Base-by-base conservation (phyloP, 2,888 invertebrate genomes). In the Lithophane semibrunnea region DNA sequence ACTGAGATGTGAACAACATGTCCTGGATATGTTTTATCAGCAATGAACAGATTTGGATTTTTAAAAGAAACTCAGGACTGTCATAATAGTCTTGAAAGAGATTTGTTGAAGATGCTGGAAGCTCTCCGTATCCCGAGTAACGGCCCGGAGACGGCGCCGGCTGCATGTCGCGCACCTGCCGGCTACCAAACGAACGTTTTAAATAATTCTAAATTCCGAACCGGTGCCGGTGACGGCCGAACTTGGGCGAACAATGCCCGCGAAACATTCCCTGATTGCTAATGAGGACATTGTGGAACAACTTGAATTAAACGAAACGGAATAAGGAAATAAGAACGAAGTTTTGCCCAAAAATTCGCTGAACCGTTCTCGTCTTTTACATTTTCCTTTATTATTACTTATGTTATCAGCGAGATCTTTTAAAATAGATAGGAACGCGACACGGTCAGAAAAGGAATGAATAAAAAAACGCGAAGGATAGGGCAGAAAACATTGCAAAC, bases 201-300 rank as follows among this genome's bases (percentile, higher is more conserved):
- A 93, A 94, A 94, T 93, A 92, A 94, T 95, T 94, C 93, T 91
- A 94, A 94, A 94, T 94, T 93, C 92, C 89, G 88, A 93, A 94
- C 93, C 93, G 91, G 92, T 94, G 93, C 86, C 91, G 90, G 90
- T 92, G 95, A 95, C 94, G 92, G 93, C 93, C 93, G 91, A 95
- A 94, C 94, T 94, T 94, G 88, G 83, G 89, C 92, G 92, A 94
- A 95, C 94, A 94, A 94, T 94, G 92, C 89, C 90, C 92, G 91
- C 93, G 93, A 92, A 94, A 95, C 94, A 95, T 93, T 94, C 93
- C 89, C 92, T 94, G 95, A 95, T 95, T 95, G 95, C 94, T 95
- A 96, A 96, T 95, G 95, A 96, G 95, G 92, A 94, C 94, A 94
- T 94, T 94, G 94, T 94, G 92, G 93, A 92, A 92, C 92, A 93